A percentile compares a stretch with the other conserved stretches of the same genome.
phyloP scores from a whole-genome alignment of 2,888 invertebrate species.

The Sinodicranocentrus sp. region DNA sequence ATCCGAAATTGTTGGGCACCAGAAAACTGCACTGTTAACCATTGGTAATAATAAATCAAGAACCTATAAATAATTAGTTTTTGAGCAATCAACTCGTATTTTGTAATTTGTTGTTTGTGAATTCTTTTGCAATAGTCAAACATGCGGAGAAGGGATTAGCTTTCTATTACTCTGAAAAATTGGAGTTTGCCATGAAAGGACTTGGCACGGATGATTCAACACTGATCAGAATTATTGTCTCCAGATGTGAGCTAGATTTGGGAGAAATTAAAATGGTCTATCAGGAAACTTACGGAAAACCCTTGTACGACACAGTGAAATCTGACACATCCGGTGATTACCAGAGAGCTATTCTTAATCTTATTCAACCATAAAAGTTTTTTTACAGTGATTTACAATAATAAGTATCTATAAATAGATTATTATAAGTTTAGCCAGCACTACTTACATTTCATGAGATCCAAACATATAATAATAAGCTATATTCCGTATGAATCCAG shows the following conservation, averaged over 20 bases:
- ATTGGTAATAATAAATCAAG: conserved; percentile 80
- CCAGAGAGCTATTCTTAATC: conserved; percentile 80
- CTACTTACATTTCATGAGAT: too few species aligned
- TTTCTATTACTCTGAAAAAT: conserved; percentile 68
- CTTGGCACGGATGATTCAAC: conserved; percentile 67
- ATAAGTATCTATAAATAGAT: too few species aligned
- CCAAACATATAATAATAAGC: too few species aligned
- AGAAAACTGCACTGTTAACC: conserved; percentile 85
- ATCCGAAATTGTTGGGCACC: conserved; percentile 82
- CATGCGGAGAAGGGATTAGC: conserved; percentile 43
- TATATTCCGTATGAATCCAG: too few species aligned
- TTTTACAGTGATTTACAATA: too few species aligned
- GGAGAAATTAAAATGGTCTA: conserved; percentile 74
- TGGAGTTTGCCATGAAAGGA: conserved; percentile 70
- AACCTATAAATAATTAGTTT: not conserved
- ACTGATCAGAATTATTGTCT: conserved; percentile 75
- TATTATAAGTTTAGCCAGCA: not conserved
- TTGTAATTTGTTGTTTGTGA: not conserved
- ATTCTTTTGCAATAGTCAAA: not conserved
- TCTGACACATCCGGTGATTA: conserved; percentile 85
- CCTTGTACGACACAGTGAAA: conserved; percentile 78
- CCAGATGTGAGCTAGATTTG: conserved; percentile 74
- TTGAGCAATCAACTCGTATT: too few species aligned
- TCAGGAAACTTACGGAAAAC: conserved; percentile 70
- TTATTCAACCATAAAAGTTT: conserved; percentile 61